phyloP scores from a whole-genome alignment of 2,797 vertebrate genomes.

The Helicolenus hilgendorfi region DNA sequence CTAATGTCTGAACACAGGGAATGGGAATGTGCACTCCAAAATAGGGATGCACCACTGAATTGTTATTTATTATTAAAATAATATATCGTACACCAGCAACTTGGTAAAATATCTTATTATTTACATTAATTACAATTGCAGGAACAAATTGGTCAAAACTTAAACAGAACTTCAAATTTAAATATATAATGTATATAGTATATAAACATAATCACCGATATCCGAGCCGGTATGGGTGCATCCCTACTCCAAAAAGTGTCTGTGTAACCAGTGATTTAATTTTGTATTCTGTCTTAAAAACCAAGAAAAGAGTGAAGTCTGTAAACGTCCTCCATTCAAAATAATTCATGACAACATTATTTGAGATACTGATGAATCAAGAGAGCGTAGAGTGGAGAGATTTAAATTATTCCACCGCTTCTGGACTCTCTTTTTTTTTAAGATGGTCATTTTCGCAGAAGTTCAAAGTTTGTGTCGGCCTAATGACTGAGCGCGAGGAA shows the following conservation, averaged over 20 bases:
- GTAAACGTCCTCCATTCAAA: background rate
- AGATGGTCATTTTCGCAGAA: slow-evolving; percentile 24
- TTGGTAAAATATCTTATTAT: too few species aligned
- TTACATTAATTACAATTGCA: too few species aligned
- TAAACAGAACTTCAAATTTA: too few species aligned
- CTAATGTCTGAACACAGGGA: slow-evolving; percentile 20
- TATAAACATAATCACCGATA: too few species aligned
- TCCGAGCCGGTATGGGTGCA: too few species aligned
- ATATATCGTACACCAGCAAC: too few species aligned
- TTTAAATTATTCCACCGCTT: slow-evolving; percentile 54
- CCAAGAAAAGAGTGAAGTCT: background rate
- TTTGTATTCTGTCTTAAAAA: slow-evolving; percentile 2
- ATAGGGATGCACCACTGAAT: too few species aligned
- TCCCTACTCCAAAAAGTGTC: background rate
- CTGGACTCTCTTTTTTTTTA: background rate
- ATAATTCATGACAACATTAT: slow-evolving; percentile 3
- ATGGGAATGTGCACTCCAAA: background rate
- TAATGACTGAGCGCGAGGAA: slow-evolving; percentile 9
- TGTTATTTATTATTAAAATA: too few species aligned
- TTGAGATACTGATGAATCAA: slow-evolving; percentile 10
- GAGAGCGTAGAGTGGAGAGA: background rate
- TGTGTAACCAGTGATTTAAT: background rate
- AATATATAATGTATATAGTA: too few species aligned
- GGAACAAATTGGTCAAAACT: too few species aligned
- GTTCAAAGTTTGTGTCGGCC: background rate